Evolutionary conservation across 2,888 invertebrate genomes (phyloP).

Genomic region (Schizotus pectinicornis): DNA sequence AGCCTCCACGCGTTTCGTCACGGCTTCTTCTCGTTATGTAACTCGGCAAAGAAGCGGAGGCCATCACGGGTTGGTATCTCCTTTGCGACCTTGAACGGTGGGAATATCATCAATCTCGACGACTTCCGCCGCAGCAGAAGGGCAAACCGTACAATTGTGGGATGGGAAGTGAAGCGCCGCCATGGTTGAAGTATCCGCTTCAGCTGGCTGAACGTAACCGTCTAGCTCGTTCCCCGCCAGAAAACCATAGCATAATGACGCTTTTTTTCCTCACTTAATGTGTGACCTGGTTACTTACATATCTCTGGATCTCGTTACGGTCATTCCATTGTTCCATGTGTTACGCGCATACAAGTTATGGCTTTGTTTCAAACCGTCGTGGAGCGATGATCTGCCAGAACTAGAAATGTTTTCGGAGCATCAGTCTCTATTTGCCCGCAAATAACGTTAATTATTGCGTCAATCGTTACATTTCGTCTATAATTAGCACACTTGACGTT

Average conservation of each 20-base stretch:
- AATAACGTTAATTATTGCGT: slow-evolving; percentile 12
- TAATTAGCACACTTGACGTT: slow-evolving; percentile 6
- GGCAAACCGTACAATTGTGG: slow-evolving; percentile 34
- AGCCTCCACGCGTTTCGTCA: no score
- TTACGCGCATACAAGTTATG: not conserved
- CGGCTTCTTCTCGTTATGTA: no score
- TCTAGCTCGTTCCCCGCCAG: slow-evolving; percentile 18
- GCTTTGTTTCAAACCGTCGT: not conserved
- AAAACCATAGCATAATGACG: slow-evolving; percentile 27
- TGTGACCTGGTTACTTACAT: slow-evolving; percentile 39
- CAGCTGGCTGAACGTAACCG: slow-evolving; percentile 37
- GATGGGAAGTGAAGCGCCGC: slow-evolving; percentile 41
- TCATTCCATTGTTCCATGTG: slow-evolving; percentile 26
- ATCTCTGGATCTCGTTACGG: slow-evolving; percentile 30
- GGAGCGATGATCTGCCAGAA: slow-evolving; percentile 1
- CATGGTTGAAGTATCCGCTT: slow-evolving; percentile 34
- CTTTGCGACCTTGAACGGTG: slow-evolving; percentile 41
- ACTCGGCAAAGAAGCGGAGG: no score
- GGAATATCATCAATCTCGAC: slow-evolving; percentile 29
- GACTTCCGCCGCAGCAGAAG: slow-evolving; percentile 19
- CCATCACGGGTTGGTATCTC: no score
- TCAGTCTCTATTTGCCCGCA: slow-evolving; percentile 9
- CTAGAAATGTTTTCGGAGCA: slow-evolving; percentile 1
- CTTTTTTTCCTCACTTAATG: slow-evolving; percentile 22
- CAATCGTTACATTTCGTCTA: slow-evolving; percentile 2